Base-by-base conservation (phyloP, 23 tunicate genomes). In the Clavelina lepadiformis region DNA sequence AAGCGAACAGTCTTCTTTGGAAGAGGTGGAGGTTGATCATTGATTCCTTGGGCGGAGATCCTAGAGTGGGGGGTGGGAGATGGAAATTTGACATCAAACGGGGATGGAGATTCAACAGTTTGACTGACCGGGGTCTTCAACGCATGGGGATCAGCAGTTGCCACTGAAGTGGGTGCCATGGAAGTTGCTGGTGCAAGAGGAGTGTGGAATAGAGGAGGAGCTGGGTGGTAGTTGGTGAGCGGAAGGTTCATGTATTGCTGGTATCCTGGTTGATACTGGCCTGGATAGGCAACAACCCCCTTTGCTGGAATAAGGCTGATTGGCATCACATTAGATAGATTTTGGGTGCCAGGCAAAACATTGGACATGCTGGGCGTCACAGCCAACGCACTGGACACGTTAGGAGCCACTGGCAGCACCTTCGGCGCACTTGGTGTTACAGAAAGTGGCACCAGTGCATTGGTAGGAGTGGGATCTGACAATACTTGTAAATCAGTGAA, bases 1-100 rank as follows among this genome's bases (percentile, higher is more conserved):
- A 80, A 80, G 1, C 72, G 71, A 24, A 70, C 72, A 1, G 72
- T 36, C 31, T 70, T 70, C 28, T 47, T 62, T 24, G 75, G 75
- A 25, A 62, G 23, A 22, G 64, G 56, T 18, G 76, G 76, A 5
- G 79, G 59, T 51, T 60, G 67, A 2, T 19, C 15, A 18, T 56
- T 28, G 58, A 8, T 37, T 20, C 44, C 69, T 38, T 50, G 33
- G 51, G 27, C 46, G 7, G 3, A 35, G 46, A 25, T 45, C 30
- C 38, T 63, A 13, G 11, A 46, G 3, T 46, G 72, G 35, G 30
- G 46, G 15, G 19, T 49, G 3, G 71, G 71, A 31, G 68, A 25
- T 8, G 71, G 81, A 51, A 75, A 63, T 28, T 63, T 75, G 23
- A 63, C 71, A 63, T 46, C 71, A 41, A 47, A 72, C 11, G 56